Conservation (phyloP, 2,113 vertebrate species). For the Camarhynchus parvulus region DNA sequence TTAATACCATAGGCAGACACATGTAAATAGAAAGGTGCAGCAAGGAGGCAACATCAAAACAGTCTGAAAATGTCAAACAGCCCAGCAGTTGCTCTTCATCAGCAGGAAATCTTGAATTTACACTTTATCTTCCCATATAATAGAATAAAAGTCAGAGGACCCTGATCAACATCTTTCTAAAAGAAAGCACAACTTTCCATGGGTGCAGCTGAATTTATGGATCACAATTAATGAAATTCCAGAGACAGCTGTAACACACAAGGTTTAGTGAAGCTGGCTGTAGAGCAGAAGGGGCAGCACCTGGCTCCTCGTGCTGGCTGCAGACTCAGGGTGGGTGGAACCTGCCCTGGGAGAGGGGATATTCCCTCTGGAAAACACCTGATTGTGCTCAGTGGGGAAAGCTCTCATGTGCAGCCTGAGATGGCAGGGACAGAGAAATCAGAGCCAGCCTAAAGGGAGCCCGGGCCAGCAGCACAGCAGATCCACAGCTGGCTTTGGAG, state of each 20-base stretch:
- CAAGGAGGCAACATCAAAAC: not conserved
- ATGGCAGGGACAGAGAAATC: not conserved
- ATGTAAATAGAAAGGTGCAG: constrained; percentile 26
- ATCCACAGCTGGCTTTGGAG: not conserved
- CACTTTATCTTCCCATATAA: not conserved
- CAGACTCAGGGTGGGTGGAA: not conserved
- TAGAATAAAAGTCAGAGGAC: not conserved
- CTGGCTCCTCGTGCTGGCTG: not conserved
- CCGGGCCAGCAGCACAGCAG: fast-evolving
- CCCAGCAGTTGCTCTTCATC: not conserved
- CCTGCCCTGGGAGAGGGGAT: not conserved
- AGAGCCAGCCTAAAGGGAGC: not conserved
- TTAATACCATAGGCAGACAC: constrained; percentile 1
- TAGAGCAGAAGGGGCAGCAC: not conserved
- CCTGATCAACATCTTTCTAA: not conserved
- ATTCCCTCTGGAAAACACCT: not conserved
- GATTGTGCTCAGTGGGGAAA: fast-evolving
- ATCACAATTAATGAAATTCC: not conserved
- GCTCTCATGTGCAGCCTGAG: not conserved
- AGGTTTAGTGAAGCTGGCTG: fast-evolving
- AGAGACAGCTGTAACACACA: not conserved
- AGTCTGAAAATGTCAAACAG: not conserved
- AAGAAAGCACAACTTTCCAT: not conserved
- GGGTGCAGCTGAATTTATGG: not conserved
- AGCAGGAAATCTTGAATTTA: not conserved